These are phyloP conservation scores for Apotomis betuletana DNA, from an alignment of 2,888 invertebrate species.

Conservation along the genomic window DNA sequence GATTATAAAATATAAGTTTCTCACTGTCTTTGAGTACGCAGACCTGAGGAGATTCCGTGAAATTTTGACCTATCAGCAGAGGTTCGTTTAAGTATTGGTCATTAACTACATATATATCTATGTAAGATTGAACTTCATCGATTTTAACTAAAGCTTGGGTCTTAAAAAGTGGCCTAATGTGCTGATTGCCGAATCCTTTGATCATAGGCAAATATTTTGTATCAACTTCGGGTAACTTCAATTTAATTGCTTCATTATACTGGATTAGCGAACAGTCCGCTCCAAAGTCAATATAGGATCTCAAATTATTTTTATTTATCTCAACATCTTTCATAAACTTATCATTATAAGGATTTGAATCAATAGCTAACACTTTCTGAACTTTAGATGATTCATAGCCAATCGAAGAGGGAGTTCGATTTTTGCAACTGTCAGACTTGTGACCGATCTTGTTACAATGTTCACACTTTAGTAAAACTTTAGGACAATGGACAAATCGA, in stretches of 20 bases:
- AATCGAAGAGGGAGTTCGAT: background rate
- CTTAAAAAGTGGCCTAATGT: slow-evolving; percentile 1
- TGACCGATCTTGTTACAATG: background rate
- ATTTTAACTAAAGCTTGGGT: background rate
- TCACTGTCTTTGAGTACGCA: slow-evolving; percentile 2
- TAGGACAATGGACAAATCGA: background rate
- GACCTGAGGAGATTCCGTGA: background rate
- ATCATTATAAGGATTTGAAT: background rate
- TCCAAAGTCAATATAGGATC: slow-evolving; percentile 11
- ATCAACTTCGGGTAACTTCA: background rate
- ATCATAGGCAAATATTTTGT: too few species aligned
- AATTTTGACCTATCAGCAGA: too few species aligned
- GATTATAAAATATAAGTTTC: slow-evolving; percentile 10
- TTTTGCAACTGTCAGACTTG: background rate
- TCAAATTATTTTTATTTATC: too few species aligned
- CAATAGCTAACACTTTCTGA: too few species aligned
- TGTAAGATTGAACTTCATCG: slow-evolving; percentile 1
- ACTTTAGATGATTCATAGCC: too few species aligned
- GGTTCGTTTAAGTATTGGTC: too few species aligned
- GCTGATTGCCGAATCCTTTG: background rate
- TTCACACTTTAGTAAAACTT: background rate
- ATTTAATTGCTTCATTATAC: background rate
- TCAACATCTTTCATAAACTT: too few species aligned
- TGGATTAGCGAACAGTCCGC: slow-evolving; percentile 9
- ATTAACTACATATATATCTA: background rate